These are phyloP conservation scores for Copidosoma floridanum DNA, from an alignment of 1,140 invertebrate genomes.

Conservation along the genomic window DNA sequence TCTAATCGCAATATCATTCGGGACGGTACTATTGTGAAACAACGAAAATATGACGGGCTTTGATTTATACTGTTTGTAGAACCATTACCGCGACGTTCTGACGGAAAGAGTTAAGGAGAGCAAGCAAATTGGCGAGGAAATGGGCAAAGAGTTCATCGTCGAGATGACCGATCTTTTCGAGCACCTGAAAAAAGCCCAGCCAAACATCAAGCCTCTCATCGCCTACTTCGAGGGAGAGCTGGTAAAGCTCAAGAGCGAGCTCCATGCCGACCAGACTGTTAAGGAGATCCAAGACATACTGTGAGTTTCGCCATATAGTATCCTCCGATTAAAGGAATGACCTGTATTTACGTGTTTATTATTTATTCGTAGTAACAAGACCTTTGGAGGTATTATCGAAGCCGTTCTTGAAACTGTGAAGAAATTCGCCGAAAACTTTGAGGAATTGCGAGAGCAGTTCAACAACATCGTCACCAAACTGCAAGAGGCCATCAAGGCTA, in stretches of 20 bases:
- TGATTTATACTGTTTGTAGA: constrained; percentile 28
- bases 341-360: neutral
- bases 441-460: constrained; percentile 54
- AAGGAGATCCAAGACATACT: constrained; percentile 65
- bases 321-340: too few species aligned
- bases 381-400: constrained; percentile 48
- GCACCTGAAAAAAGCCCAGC: constrained; percentile 59
- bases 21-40: too few species aligned
- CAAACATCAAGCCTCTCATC: constrained; percentile 61
- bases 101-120: constrained; percentile 42
- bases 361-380: constrained; percentile 46
- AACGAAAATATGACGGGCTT: too few species aligned
- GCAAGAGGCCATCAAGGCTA: constrained; percentile 40
- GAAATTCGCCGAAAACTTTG: constrained; percentile 33
- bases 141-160: constrained; percentile 43
- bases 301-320: constrained; percentile 54
- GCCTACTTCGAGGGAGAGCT: constrained; percentile 63
- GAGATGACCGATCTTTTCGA: constrained; percentile 51
- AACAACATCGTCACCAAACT: constrained; percentile 55
- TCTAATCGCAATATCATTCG: neutral
- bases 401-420: constrained; percentile 52
- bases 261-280: constrained; percentile 65
- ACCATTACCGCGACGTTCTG: constrained; percentile 25
- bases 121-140: constrained; percentile 50
- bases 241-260: constrained; percentile 63